Base-by-base conservation (phyloP, 2,113 vertebrate species). In the Leptobrachium ailaonicum region DNA sequence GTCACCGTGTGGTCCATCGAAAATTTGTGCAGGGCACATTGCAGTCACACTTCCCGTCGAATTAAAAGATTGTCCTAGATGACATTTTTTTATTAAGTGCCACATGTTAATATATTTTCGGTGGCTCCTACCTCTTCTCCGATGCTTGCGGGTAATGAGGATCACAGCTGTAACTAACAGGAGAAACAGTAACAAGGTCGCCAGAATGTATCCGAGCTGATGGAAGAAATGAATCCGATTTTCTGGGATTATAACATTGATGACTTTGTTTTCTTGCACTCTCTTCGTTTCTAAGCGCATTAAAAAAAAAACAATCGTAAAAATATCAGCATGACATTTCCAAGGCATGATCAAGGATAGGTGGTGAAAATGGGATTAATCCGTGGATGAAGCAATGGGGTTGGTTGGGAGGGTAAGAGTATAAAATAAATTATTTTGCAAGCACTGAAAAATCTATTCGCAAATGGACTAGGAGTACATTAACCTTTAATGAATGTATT, bases 231-330 rank as follows among this genome's bases (percentile, higher is more conserved):
- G 95, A 45, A 92, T 67, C 2, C 91, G 90, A 76, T 91, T 85
- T 87, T 99, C 97, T 0, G 96, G 95, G 42, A 98, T 92, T 84
- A 97, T 96, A 86, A 97, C 95, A 0, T 96, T 98, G 71, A 98
- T 94, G 4, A 98, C 94, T 0, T 89, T 95, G 70, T 94, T 90
- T 62, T 88, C 88, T 20, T 92, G 91, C 14, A 88, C 86, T 66
- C 89, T 77, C 0, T 87, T 93, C 0, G 90, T 90, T 80, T 93
- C 97, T 99, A 70, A 41, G 11, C 6, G 20, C 12, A 80, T 32
- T 8, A 73, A 60, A 72, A 71, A 43, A 71, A 73, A 60, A 72
- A 71, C 68, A 71, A 71, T 11, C 14, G 6, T 8, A 71, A 10
- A 10, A 60, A 12, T 12, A 13, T 60, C 3, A 6, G 10, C 13